These are phyloP conservation scores for Dascillus cervinus DNA, from an alignment of 2,888 invertebrate genomes.

Conservation along the genomic window DNA sequence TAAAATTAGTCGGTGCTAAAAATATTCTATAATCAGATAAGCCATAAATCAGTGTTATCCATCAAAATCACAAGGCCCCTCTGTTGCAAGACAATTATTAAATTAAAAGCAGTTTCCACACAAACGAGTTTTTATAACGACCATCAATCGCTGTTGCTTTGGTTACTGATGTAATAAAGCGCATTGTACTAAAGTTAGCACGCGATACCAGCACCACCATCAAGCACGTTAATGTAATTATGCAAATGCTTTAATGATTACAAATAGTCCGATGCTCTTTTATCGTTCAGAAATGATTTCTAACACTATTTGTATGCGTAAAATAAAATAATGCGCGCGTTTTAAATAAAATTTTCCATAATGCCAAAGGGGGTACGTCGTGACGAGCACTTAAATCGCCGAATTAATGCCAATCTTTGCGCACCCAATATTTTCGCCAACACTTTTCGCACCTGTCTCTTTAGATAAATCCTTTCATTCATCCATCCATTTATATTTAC, in stretches of 20 bases:
- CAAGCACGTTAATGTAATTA: conserved; percentile 26
- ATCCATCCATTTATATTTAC: too few relatives aligned
- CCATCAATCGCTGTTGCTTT: conserved; percentile 30
- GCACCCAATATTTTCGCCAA: too few relatives aligned
- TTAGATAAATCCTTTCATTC: too few relatives aligned
- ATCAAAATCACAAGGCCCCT: conserved; percentile 18
- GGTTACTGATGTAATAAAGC: conserved; percentile 17
- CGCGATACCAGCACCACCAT: conserved; percentile 16
- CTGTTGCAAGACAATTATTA: conserved; percentile 28
- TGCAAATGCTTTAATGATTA: conserved; percentile 29
- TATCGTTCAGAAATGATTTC: conserved; percentile 20
- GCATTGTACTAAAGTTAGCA: conserved; percentile 10
- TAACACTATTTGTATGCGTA: neutral
- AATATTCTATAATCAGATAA: conserved; percentile 18
- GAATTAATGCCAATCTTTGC: too few relatives aligned
- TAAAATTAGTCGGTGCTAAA: conserved; percentile 1
- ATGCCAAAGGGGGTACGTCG: neutral
- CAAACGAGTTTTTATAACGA: conserved; percentile 28
- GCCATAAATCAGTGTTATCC: conserved; percentile 20
- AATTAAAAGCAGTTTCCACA: conserved; percentile 33
- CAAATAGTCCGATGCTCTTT: conserved; percentile 25
- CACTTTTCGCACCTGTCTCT: too few relatives aligned
- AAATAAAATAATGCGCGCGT: neutral
- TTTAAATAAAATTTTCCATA: neutral
- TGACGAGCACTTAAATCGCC: too few relatives aligned